Base-by-base conservation (phyloP, 1,140 invertebrate genomes). In the Calephelis nemesis region DNA sequence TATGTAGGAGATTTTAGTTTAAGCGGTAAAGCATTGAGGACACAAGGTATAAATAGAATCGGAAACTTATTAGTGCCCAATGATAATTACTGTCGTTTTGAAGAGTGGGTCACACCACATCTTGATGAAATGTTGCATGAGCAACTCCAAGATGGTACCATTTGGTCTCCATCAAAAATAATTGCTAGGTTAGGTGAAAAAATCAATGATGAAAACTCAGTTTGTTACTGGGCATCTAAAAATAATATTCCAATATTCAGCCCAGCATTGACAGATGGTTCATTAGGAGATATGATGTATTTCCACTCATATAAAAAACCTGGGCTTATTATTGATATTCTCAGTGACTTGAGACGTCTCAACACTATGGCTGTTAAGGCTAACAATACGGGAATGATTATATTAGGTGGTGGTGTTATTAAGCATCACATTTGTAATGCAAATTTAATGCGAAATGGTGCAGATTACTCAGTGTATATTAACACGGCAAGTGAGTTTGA, bases 371-470 rank as follows among this genome's bases (percentile, higher is more conserved):
- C 99, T n/a, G 96, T 99, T 2, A 98, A 97, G 91, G 97, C 98
- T 5, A 91, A 95, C 12, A 96, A 98, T 78, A 97, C 96, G 63
- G 99, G 99, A n/a, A 97, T 99, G 94, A 96, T 99, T 48, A 99
- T 99, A 75, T 88, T 99, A 52, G 99, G 99, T 9, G 98, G 98
- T 58, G 98, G 99, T 8, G 92, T 99, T 0, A 94, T 99, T n/a
- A 99, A 99, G 92, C 99, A 99, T 93, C 99, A 99, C 83, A 99
- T 99, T 69, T 99, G 97, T 88, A 99, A 99, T 93, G 98, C 98
- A 7, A 99, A 99, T 94, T 92, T 99, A 66, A 99, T 99, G 98
- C 95, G 99, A 77, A 99, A 99, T 93, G 99, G 99, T n/a, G 97
- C 98, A 12, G 98, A 99, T 89, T 99, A 94, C 93, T 94, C 98